Percentiles rank a stretch among this genome's conserved stretches.
Conservation (phyloP, 1,140 invertebrate species). For the Leptinotarsa lineolata region DNA sequence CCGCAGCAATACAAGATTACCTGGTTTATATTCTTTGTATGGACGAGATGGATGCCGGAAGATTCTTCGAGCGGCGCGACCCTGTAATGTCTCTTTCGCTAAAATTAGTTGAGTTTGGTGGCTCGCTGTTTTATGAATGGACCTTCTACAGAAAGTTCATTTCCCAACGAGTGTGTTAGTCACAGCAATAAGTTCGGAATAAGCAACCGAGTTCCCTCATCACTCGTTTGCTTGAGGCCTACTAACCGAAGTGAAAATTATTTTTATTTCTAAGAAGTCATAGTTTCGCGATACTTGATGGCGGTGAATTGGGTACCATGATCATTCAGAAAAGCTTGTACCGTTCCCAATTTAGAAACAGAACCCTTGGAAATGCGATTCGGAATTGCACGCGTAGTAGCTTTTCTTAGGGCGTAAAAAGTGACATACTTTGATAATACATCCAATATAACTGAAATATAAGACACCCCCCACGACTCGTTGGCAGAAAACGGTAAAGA, state of each 20-base stretch:
- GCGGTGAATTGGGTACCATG: constrained; percentile 41
- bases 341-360: constrained; percentile 30
- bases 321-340: constrained; percentile 33
- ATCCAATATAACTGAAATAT: constrained; percentile 1
- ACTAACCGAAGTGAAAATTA: constrained; percentile 43
- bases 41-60: neutral
- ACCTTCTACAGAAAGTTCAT: neutral
- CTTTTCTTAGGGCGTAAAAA: constrained; percentile 19
- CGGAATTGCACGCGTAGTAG: constrained; percentile 28
- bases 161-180: constrained; percentile 11
- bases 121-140: neutral
- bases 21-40: neutral
- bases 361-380: constrained; percentile 31
- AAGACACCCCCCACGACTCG: neutral
- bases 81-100: neutral
- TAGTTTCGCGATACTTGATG: constrained; percentile 28
- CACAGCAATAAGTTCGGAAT: constrained; percentile 37
- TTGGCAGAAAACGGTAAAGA: neutral
- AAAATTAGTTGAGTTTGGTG: neutral
- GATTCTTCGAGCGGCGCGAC: neutral
- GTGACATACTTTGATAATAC: constrained; percentile 14
- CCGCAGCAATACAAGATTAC: neutral
- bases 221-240: constrained; percentile 47
- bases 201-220: constrained; percentile 47
- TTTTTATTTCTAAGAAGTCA: constrained; percentile 36